These are phyloP conservation scores for Beroe forskalii DNA, from an alignment of 37 sponge, comb jelly and placozoan species.

Conservation along the genomic window DNA sequence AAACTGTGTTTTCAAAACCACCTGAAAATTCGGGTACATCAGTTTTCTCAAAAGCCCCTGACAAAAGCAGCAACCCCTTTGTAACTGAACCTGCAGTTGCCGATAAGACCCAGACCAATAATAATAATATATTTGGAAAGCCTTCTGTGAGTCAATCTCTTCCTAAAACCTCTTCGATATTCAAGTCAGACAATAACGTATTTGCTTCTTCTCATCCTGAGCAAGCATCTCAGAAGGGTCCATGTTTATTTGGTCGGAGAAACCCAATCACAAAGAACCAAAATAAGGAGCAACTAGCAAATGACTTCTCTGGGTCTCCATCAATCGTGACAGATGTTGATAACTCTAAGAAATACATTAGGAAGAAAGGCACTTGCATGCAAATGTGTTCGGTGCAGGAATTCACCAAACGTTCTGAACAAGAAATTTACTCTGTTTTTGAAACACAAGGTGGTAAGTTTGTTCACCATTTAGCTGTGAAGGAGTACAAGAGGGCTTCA, in stretches of 20 bases:
- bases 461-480: slow-evolving; percentile 19
- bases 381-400: slow-evolving; percentile 48
- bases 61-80: not conserved
- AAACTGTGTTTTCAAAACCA: not conserved
- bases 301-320: not conserved
- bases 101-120: not conserved
- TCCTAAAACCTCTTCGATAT: not conserved
- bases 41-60: no score
- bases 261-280: not conserved
- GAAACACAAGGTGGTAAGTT: slow-evolving; percentile 2
- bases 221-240: not conserved
- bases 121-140: no score
- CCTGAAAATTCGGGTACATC: not conserved
- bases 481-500: slow-evolving; percentile 1
- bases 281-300: not conserved
- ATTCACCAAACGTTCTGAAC: not conserved
- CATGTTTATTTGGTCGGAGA: not conserved
- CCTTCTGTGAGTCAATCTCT: not conserved
- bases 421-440: not conserved
- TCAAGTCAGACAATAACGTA: not conserved
- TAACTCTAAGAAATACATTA: not conserved
- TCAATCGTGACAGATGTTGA: not conserved
- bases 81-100: not conserved
- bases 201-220: not conserved
- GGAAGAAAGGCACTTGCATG: slow-evolving; percentile 13